A percentile compares a stretch with the other conserved stretches of the same genome.
Evolutionary conservation across 2,113 vertebrate species (phyloP).

Genomic region (Crotalus horridus): DNA sequence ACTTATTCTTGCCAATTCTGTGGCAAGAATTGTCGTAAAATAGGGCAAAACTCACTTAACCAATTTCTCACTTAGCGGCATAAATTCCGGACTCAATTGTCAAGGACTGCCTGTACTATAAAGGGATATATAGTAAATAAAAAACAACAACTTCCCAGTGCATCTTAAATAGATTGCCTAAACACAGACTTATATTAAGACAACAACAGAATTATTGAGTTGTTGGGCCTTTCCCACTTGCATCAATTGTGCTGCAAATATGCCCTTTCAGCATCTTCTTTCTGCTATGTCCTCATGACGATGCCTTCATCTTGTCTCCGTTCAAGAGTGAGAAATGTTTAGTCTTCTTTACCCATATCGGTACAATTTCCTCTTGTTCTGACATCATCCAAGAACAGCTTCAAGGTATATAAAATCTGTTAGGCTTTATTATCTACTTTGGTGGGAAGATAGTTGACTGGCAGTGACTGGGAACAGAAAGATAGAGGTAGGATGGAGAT

Average conservation of each 20-base stretch:
- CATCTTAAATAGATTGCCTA: background rate
- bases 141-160: background rate
- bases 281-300: background rate
- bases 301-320: background rate
- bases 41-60: too few relatives aligned
- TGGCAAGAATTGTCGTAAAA: too few relatives aligned
- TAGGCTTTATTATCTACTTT: background rate
- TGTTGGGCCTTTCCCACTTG: background rate
- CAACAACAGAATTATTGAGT: background rate
- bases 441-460: background rate
- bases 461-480: background rate
- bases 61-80: too few relatives aligned
- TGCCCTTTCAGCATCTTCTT: background rate
- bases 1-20: too few relatives aligned
- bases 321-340: background rate
- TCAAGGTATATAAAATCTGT: background rate
- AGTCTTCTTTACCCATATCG: background rate
- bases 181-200: background rate
- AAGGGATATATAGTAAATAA: background rate
- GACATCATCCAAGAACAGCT: background rate
- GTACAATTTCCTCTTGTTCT: background rate
- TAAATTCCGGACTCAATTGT: too few relatives aligned
- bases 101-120: too few relatives aligned
- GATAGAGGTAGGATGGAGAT: background rate
- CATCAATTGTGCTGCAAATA: background rate